These are phyloP conservation scores for Siniperca obscura DNA, from an alignment of 2,797 vertebrate species.

Conservation along the genomic window DNA sequence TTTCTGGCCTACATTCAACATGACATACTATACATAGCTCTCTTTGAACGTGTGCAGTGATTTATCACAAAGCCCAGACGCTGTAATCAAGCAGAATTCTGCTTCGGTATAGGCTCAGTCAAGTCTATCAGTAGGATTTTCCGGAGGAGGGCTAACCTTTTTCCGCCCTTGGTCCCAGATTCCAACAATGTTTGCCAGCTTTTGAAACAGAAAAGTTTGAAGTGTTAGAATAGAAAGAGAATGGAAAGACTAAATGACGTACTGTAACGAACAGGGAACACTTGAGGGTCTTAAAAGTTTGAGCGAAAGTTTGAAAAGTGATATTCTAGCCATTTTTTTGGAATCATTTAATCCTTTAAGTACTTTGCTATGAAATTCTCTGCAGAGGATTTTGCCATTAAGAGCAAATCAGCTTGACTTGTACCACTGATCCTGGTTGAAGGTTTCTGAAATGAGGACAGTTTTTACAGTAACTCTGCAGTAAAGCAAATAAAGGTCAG, in stretches of 20 bases:
- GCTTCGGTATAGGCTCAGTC: slow-evolving; percentile 26
- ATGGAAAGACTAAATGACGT: slow-evolving; percentile 38
- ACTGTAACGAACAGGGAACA: slow-evolving; percentile 17
- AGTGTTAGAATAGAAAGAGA: slow-evolving; percentile 36
- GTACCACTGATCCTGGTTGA: slow-evolving; percentile 33
- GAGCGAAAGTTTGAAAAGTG: slow-evolving; percentile 47
- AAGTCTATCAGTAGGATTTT: slow-evolving; percentile 63
- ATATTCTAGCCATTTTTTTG: slow-evolving; percentile 9
- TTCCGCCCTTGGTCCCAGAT: slow-evolving; percentile 49
- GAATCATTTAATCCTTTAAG: slow-evolving; percentile 40
- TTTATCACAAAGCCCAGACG: slow-evolving; percentile 46
- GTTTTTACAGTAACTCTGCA: slow-evolving; percentile 66
- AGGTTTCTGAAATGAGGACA: slow-evolving; percentile 49
- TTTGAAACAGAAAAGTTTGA: slow-evolving; percentile 35
- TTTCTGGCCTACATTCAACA: slow-evolving; percentile 48
- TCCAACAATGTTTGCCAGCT: slow-evolving; percentile 52
- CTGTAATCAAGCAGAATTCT: slow-evolving; percentile 39
- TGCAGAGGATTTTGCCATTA: slow-evolving; percentile 47
- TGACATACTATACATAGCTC: slow-evolving; percentile 42
- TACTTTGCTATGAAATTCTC: slow-evolving; percentile 44
- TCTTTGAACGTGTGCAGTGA: slow-evolving; percentile 37
- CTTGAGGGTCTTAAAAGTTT: slow-evolving; percentile 25
- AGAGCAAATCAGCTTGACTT: slow-evolving; percentile 43
- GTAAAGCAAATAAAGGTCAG: slow-evolving; percentile 72
- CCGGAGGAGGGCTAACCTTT: slow-evolving; percentile 49